A percentile compares a stretch with the other conserved stretches of the same genome.
phyloP scores from a whole-genome alignment of 1,140 invertebrate genomes.

The Anastatus disparis region DNA sequence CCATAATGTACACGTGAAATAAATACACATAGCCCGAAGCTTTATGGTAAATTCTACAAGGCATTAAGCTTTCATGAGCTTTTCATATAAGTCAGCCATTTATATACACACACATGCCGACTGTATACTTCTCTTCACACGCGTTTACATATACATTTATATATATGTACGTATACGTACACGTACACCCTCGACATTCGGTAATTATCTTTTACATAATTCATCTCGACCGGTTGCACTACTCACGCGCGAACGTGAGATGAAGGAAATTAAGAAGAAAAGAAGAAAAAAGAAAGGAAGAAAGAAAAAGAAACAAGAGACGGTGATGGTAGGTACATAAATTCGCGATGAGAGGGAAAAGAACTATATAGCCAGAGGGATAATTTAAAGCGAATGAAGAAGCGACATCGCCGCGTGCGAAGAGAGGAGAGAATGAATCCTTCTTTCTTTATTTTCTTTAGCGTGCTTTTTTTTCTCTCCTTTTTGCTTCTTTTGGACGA shows the following conservation, averaged over 20 bases:
- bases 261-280: neutral
- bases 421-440: neutral
- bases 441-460: no score
- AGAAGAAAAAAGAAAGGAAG: neutral
- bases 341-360: no score
- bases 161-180: neutral
- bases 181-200: slow-evolving; percentile 43
- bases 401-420: neutral
- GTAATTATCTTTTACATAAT: slow-evolving; percentile 53
- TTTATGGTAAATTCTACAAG: no score
- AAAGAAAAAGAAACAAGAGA: no score
- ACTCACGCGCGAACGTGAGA: no score
- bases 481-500: no score
- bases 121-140: no score
- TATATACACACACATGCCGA: slow-evolving; percentile 25
- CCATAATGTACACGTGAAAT: no score
- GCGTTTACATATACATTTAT: neutral
- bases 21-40: no score
- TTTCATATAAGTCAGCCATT: slow-evolving; percentile 43
- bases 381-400: neutral
- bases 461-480: no score
- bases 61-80: slow-evolving; percentile 44
- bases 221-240: slow-evolving; percentile 43
- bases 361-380: no score
- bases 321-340: no score